Conservation (phyloP, 2,888 invertebrate genomes). For the Sinotaia quadrata region DNA sequence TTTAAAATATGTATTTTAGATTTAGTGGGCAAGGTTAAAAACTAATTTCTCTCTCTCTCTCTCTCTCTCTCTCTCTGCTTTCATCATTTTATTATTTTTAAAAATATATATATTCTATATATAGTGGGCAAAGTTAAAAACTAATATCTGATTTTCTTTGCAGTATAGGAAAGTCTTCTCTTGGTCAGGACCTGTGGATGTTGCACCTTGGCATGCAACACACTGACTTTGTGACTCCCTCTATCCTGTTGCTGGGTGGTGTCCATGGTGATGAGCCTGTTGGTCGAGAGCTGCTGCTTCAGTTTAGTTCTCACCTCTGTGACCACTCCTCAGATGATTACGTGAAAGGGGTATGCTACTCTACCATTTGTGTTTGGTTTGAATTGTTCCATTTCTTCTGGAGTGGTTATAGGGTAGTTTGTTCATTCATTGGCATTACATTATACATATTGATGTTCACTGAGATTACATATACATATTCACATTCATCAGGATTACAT, state of each 20-base stretch:
- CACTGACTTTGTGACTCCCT: constrained; percentile 28
- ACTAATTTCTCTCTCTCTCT: too few relatives aligned
- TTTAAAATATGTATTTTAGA: too few relatives aligned
- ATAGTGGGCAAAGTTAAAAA: neutral
- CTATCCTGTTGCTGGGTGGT: constrained; percentile 64
- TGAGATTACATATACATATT: too few relatives aligned
- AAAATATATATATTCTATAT: neutral
- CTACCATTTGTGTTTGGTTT: too few relatives aligned
- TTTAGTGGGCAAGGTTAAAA: too few relatives aligned
- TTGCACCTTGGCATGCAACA: constrained; percentile 48
- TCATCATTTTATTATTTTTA: too few relatives aligned
- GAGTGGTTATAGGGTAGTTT: too few relatives aligned
- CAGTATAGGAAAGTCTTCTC: constrained; percentile 58
- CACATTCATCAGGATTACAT: too few relatives aligned
- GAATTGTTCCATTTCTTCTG: too few relatives aligned
- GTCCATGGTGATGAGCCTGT: constrained; percentile 71
- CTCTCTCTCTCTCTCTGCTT: too few relatives aligned
- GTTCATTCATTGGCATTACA: too few relatives aligned
- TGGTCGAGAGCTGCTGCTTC: constrained; percentile 68
- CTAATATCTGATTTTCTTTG: neutral
- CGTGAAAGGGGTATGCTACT: constrained; percentile 61
- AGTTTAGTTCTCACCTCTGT: constrained; percentile 62
- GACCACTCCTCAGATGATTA: constrained; percentile 56
- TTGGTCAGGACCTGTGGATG: constrained; percentile 64
- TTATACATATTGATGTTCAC: too few relatives aligned